Evolutionary conservation across 2,797 vertebrate species (phyloP).

Genomic region (Oreochromis grahami): DNA sequence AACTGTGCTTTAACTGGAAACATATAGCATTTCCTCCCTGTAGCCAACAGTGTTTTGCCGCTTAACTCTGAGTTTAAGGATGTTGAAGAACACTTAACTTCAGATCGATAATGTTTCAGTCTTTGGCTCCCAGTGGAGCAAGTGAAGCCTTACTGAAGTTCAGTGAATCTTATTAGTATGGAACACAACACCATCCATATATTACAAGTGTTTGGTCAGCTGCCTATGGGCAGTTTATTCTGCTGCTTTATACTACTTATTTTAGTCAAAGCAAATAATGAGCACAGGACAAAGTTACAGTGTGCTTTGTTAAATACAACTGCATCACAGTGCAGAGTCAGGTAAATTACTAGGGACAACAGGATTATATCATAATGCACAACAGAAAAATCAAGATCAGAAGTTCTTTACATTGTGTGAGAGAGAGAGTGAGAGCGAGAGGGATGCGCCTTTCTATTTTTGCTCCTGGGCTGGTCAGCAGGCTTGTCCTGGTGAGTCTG

Average conservation of each 20-base stretch:
- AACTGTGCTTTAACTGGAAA: constrained; percentile 8
- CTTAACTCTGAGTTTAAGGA: constrained; percentile 30
- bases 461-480: constrained; percentile 46
- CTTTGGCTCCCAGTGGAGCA: constrained; percentile 38
- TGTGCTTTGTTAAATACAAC: background rate
- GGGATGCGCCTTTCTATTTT: constrained; percentile 28
- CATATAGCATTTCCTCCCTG: constrained; percentile 19
- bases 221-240: background rate
- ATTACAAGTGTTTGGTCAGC: constrained; percentile 41
- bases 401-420: background rate
- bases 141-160: constrained; percentile 36
- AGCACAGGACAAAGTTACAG: background rate
- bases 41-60: constrained; percentile 8
- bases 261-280: constrained; percentile 9
- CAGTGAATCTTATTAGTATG: constrained; percentile 51
- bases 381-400: background rate
- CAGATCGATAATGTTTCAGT: constrained; percentile 59
- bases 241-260: constrained; percentile 1
- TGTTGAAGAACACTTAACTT: constrained; percentile 63
- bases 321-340: constrained; percentile 16
- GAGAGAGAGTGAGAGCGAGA: background rate
- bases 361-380: constrained; percentile 6
- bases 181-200: constrained; percentile 37
- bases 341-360: constrained; percentile 27
- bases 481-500: constrained; percentile 50